Percentiles rank a stretch among this genome's conserved stretches.
phyloP scores from a whole-genome alignment of 2,888 invertebrate genomes.

The Morpho achilles region DNA sequence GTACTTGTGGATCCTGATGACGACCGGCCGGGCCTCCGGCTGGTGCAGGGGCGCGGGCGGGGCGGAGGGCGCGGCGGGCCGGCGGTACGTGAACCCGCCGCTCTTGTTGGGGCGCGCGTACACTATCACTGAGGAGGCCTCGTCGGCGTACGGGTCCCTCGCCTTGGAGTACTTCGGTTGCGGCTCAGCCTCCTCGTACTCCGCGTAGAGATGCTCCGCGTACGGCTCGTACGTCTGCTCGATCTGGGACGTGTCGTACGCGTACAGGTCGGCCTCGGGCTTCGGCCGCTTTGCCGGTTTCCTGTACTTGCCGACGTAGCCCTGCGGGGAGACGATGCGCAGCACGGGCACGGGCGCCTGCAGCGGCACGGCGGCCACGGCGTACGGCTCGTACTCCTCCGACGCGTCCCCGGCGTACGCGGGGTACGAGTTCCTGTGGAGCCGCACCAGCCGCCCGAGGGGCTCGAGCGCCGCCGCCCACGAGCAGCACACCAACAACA shows the following conservation, averaged over 20 bases:
- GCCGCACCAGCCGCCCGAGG: constrained; percentile 34
- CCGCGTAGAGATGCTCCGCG: constrained; percentile 29
- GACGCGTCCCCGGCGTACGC: constrained; percentile 41
- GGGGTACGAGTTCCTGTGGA: constrained; percentile 39
- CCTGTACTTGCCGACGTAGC: constrained; percentile 9
- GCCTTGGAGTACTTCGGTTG: constrained; percentile 28
- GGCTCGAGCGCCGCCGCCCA: constrained; percentile 33
- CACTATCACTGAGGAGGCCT: constrained; percentile 42
- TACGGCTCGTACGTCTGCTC: constrained; percentile 29
- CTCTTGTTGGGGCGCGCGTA: constrained; percentile 56
- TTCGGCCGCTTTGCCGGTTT: constrained; percentile 14
- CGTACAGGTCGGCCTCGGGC: constrained; percentile 17
- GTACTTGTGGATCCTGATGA: constrained; percentile 60
- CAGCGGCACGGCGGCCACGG: constrained; percentile 58
- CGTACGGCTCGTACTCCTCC: constrained; percentile 49
- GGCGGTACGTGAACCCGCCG: constrained; percentile 59
- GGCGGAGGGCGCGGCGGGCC: constrained; percentile 29
- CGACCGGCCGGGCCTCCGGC: constrained; percentile 41
- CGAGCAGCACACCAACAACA: constrained; percentile 38
- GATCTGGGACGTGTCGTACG: constrained; percentile 14
- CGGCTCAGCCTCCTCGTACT: constrained; percentile 30
- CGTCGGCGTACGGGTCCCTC: constrained; percentile 29
- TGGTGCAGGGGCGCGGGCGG: constrained; percentile 25
- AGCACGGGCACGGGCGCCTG: constrained; percentile 55
- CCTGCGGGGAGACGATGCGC: constrained; percentile 43